Evolutionary conservation across 2,888 invertebrate species (phyloP).

Genomic region (Ormyrus thymus): DNA sequence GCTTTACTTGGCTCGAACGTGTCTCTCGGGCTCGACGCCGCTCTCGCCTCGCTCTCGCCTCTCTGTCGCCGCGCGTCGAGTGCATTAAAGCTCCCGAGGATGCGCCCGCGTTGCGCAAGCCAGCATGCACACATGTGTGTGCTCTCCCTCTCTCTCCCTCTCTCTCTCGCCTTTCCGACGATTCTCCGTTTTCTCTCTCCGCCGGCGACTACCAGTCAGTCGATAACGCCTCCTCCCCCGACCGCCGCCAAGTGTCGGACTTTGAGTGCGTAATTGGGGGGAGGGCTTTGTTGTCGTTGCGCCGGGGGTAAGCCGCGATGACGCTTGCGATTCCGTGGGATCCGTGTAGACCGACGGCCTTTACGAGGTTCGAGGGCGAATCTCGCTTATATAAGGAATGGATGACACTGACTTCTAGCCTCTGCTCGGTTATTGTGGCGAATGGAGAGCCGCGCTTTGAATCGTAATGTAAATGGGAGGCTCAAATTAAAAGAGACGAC

Average conservation of each 20-base stretch:
- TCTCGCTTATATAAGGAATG: too few species aligned
- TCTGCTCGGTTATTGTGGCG: too few species aligned
- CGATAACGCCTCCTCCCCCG: not conserved
- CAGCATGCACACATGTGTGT: not conserved
- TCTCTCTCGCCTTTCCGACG: too few species aligned
- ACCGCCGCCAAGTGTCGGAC: not conserved
- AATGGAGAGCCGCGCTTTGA: too few species aligned
- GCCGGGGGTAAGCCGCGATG: not conserved
- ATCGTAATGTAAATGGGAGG: too few species aligned
- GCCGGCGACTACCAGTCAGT: not conserved
- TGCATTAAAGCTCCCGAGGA: slow-evolving; percentile 47
- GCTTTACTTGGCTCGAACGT: slow-evolving; percentile 43
- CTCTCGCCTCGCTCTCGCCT: not conserved
- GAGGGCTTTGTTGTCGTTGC: not conserved
- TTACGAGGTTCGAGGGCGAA: too few species aligned
- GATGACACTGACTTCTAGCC: too few species aligned
- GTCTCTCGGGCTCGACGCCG: slow-evolving; percentile 20
- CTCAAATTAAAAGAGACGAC: too few species aligned
- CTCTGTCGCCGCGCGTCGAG: slow-evolving; percentile 27
- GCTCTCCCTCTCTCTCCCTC: too few species aligned
- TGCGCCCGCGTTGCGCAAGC: slow-evolving; percentile 9
- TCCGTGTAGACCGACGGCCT: too few species aligned
- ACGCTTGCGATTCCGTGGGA: too few species aligned
- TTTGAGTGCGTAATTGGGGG: not conserved
- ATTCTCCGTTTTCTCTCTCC: not conserved